phyloP scores from a whole-genome alignment of 2,888 invertebrate species.

The Pinctada fucata region DNA sequence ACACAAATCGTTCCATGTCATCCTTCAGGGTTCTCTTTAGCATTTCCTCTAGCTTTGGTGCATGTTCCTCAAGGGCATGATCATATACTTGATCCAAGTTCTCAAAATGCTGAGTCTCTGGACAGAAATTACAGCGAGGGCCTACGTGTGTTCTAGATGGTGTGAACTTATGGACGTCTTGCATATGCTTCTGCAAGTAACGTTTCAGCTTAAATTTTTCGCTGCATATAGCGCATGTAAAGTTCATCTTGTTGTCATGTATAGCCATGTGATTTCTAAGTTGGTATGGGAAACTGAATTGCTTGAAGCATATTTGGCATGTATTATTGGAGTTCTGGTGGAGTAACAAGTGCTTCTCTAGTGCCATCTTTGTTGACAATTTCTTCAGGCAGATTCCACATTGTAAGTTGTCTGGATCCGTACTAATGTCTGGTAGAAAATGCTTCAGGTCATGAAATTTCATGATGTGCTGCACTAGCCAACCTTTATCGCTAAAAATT shows the following conservation, averaged over 20 bases:
- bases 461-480: background rate
- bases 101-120: background rate
- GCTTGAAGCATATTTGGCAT: background rate
- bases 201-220: constrained; percentile 1
- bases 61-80: background rate
- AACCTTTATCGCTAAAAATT: background rate
- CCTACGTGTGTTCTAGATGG: background rate
- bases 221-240: background rate
- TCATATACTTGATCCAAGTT: background rate
- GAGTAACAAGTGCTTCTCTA: background rate
- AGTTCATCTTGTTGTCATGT: background rate
- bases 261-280: background rate
- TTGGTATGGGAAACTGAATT: background rate
- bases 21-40: background rate
- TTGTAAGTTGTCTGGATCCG: background rate
- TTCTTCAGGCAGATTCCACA: background rate
- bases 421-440: background rate
- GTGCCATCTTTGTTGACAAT: background rate
- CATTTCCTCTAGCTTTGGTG: background rate
- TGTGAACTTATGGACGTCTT: background rate
- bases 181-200: background rate
- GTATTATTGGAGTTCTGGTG: background rate
- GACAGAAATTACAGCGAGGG: background rate
- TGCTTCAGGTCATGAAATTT: background rate
- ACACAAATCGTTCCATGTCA: background rate